Evolutionary conservation across 2,113 vertebrate species (phyloP).

Genomic region (Hippocampus zosterae): DNA sequence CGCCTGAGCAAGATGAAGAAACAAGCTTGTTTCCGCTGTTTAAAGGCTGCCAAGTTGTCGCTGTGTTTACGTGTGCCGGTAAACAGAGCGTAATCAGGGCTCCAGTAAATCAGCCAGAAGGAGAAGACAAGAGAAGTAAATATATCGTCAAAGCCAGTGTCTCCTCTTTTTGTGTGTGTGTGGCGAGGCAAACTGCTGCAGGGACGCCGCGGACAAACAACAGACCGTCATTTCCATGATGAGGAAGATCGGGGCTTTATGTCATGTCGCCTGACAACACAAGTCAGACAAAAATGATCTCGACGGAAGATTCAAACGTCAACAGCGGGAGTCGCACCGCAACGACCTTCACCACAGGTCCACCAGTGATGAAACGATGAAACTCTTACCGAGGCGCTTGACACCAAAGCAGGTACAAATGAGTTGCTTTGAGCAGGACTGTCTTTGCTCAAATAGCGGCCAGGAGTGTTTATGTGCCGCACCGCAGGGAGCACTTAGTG

Average conservation of each 20-base stretch:
- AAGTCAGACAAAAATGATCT: constrained; percentile 25
- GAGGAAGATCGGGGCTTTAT: constrained; percentile 12
- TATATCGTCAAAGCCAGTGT: constrained; percentile 43
- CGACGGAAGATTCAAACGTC: constrained; percentile 8
- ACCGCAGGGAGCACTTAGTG: background rate
- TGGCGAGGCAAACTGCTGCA: constrained; percentile 18
- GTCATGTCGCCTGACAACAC: constrained; percentile 34
- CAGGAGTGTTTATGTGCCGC: background rate
- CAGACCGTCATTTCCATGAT: constrained; percentile 19
- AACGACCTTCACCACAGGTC: constrained; percentile 23
- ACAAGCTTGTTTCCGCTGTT: constrained; percentile 52
- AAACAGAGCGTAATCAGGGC: constrained; percentile 65
- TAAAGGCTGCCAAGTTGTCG: constrained; percentile 56
- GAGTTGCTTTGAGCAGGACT: background rate
- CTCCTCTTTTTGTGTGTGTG: constrained; percentile 1
- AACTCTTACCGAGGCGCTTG: background rate
- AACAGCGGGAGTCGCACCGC: constrained; percentile 15
- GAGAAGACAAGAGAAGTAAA: constrained; percentile 51
- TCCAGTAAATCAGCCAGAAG: constrained; percentile 57
- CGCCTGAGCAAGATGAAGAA: constrained; percentile 44
- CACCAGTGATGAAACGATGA: constrained; percentile 40
- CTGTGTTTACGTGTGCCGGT: constrained; percentile 64
- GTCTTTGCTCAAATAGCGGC: background rate
- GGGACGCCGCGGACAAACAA: constrained; percentile 30
- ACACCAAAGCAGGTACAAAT: constrained; percentile 19